phyloP scores from a whole-genome alignment of 2,113 vertebrate species.

The Syngnathus scovelli region DNA sequence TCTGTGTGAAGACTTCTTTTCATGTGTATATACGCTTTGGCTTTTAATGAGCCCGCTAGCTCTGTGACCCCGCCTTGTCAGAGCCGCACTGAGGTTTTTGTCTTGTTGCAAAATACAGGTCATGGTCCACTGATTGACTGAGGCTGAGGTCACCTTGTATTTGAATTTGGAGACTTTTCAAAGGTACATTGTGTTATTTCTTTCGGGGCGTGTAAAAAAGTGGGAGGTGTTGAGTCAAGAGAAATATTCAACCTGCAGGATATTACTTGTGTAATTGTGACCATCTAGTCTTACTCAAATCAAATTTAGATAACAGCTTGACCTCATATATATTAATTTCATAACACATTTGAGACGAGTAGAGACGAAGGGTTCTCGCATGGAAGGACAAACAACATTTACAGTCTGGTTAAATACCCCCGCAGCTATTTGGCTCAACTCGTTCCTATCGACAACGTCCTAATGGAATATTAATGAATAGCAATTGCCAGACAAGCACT shows the following conservation, averaged over 20 bases:
- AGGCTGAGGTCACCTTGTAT: slow-evolving; percentile 10
- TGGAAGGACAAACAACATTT: slow-evolving; percentile 12
- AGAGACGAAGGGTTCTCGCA: slow-evolving; percentile 7
- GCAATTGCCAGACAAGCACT: slow-evolving; percentile 34
- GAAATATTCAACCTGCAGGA: neutral
- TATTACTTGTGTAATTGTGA: no score
- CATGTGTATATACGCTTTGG: slow-evolving; percentile 26
- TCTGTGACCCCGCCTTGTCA: slow-evolving; percentile 31
- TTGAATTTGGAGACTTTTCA: slow-evolving; percentile 5
- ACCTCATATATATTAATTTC: slow-evolving; percentile 19
- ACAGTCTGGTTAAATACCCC: slow-evolving; percentile 16
- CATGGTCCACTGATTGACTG: slow-evolving; percentile 23
- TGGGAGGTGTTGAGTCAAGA: neutral
- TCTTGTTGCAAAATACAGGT: slow-evolving; percentile 37
- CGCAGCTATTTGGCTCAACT: slow-evolving; percentile 5
- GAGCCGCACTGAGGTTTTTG: slow-evolving; percentile 30
- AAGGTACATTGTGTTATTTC: neutral
- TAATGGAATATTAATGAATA: slow-evolving; percentile 56
- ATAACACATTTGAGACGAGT: slow-evolving; percentile 30
- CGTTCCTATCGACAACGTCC: slow-evolving; percentile 22
- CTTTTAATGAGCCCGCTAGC: slow-evolving; percentile 46
- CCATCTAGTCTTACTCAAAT: no score
- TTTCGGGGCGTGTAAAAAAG: neutral
- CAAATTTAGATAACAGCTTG: no score
- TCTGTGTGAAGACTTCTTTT: slow-evolving; percentile 24